Percentiles rank a stretch among this genome's conserved stretches.
Evolutionary conservation across 2,888 invertebrate genomes (phyloP).

Genomic region (Gari tellinella): DNA sequence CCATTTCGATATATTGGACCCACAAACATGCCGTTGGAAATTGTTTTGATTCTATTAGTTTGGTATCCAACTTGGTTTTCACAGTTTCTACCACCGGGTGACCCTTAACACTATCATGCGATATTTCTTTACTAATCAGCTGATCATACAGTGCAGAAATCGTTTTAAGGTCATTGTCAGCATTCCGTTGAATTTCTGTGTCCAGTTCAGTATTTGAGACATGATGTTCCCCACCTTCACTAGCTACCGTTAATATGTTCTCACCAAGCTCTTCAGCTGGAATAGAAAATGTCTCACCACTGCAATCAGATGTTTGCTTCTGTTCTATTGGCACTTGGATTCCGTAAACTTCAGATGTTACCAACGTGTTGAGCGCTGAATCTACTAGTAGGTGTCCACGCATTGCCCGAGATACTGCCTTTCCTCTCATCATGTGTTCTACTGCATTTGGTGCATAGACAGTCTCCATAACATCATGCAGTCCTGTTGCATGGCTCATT

Average conservation of each 20-base stretch:
- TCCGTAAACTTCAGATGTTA: neutral
- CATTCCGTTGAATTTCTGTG: no score
- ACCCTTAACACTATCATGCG: neutral
- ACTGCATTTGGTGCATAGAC: conserved; percentile 24
- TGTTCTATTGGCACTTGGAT: no score
- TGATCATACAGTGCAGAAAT: neutral
- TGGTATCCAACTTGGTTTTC: neutral
- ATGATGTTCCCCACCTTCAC: no score
- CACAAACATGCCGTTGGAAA: conserved; percentile 37
- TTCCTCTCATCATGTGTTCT: conserved; percentile 4
- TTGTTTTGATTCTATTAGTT: neutral
- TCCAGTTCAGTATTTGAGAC: no score
- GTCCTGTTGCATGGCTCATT: conserved; percentile 13
- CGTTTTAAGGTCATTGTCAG: no score
- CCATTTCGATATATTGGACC: conserved; percentile 56
- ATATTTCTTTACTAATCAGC: neutral
- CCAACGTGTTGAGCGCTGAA: neutral
- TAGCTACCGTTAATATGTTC: neutral
- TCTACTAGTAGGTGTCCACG: conserved; percentile 58
- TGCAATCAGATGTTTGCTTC: no score
- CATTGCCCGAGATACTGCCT: conserved; percentile 50
- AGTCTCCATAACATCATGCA: conserved; percentile 30
- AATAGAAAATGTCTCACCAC: no score
- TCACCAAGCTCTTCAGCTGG: no score
- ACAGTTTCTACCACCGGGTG: neutral